phyloP scores from a whole-genome alignment of 2,797 vertebrate genomes.

The Diglossa cyanea region DNA sequence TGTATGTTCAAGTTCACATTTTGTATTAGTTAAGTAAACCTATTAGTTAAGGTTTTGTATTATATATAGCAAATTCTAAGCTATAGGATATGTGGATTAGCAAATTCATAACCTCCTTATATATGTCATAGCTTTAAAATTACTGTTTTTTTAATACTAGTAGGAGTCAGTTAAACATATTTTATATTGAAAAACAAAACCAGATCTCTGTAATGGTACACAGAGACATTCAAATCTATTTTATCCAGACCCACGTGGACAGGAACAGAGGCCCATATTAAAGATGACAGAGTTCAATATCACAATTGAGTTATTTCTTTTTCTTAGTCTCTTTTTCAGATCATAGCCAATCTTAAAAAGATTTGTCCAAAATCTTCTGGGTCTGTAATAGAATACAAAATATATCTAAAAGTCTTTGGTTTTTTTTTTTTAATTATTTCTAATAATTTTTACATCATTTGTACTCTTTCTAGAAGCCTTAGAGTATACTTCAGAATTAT shows the following conservation, averaged over 20 bases:
- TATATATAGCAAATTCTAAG: background rate
- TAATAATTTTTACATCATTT: background rate
- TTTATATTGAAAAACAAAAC: background rate
- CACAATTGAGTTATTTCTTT: background rate
- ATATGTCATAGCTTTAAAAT: background rate
- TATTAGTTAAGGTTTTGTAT: background rate
- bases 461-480: background rate
- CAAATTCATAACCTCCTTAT: background rate
- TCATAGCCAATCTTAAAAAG: background rate
- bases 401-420: background rate
- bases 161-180: background rate
- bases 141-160: accelerated
- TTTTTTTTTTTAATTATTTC: background rate
- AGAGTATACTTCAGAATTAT: background rate
- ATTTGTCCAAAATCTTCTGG: background rate
- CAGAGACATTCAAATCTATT: background rate
- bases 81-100: accelerated
- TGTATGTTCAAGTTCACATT: background rate
- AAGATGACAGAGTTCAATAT: background rate
- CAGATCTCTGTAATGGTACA: background rate
- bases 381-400: background rate
- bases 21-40: background rate
- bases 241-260: background rate
- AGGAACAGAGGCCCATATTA: background rate
- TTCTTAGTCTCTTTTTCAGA: background rate